Base-by-base conservation (phyloP, 2,113 vertebrate species). In the Hemibagrus wyckioides region DNA sequence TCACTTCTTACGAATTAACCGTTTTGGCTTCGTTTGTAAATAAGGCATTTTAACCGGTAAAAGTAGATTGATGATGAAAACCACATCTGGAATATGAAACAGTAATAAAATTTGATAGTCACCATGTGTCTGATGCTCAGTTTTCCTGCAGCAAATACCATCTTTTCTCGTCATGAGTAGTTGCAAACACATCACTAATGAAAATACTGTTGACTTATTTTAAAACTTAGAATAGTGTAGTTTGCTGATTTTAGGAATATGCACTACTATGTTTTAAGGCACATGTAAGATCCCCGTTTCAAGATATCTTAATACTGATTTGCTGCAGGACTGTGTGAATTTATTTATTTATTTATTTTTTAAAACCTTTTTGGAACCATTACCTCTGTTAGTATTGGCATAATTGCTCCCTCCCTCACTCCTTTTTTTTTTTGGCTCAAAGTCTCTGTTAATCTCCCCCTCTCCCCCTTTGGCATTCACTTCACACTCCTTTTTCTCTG, bases 311-410 rank as follows among this genome's bases (percentile, higher is more conserved):
- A 92, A 93, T 93, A 92, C 91, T 80, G 85, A 89, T 85, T 86
- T 89, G 88, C 90, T 89, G 82, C 86, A 48, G 89, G 90, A 91
- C 93, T 63, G 91, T 92, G 92, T 94, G 92, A 94, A 93, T 90
- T 93, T 92, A 88, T 92, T 93, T 93, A 19, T 79, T n/a, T 79
- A 1, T 3, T 8, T 36, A 6, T 15, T 41, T 73, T 73, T 41
- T 44, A 4, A 13, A 19, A 4, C 0, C 19, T 52, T 11, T 80
- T 80, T 90, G 86, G 90, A 93, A 91, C 92, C 91, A 92, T 94
- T 94, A 92, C 88, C 92, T 88, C 79, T 94, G 93, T 94, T 94
- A 89, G 90, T 94, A 91, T 94, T 94, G 94, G 94, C 93, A 92
- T 92, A 94, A 94, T 94, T 92, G 91, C 91, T 90, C 86, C 88